Conservation (phyloP, 2,113 vertebrate species). For the Oncorhynchus nerka region DNA sequence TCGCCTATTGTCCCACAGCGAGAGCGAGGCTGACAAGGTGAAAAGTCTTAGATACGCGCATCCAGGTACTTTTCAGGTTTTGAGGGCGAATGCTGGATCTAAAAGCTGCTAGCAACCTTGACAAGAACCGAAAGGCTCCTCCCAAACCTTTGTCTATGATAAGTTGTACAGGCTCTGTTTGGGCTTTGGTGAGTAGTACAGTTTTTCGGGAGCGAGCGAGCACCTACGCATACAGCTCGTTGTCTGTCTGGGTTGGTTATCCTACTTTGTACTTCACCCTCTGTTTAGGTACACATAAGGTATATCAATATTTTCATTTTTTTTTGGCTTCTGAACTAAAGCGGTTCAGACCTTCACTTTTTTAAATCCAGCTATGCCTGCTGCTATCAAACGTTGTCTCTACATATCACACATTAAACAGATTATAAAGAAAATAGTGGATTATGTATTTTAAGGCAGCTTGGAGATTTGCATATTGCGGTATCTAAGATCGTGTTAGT, state of each 20-base stretch:
- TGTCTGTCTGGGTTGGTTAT: background rate
- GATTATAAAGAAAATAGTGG: background rate
- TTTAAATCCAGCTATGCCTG: background rate
- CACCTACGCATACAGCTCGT: no score
- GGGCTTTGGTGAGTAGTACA: background rate
- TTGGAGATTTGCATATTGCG: background rate
- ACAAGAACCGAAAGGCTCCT: background rate
- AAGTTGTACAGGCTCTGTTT: background rate
- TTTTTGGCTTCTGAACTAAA: background rate
- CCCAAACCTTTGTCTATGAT: background rate
- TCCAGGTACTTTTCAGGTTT: background rate
- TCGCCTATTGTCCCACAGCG: background rate
- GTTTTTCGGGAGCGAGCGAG: no score
- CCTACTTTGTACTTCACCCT: background rate
- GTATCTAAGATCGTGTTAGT: background rate
- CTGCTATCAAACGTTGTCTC: background rate
- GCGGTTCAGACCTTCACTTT: background rate
- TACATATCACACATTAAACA: background rate
- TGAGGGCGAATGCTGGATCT: background rate
- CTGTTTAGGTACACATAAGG: background rate
- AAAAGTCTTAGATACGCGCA: background rate
- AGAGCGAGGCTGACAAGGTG: background rate
- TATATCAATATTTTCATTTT: background rate
- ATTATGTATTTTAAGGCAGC: background rate
- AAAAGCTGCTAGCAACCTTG: background rate